Conservation (phyloP, 2,888 invertebrate genomes). For the Parthenolecanium corni region DNA sequence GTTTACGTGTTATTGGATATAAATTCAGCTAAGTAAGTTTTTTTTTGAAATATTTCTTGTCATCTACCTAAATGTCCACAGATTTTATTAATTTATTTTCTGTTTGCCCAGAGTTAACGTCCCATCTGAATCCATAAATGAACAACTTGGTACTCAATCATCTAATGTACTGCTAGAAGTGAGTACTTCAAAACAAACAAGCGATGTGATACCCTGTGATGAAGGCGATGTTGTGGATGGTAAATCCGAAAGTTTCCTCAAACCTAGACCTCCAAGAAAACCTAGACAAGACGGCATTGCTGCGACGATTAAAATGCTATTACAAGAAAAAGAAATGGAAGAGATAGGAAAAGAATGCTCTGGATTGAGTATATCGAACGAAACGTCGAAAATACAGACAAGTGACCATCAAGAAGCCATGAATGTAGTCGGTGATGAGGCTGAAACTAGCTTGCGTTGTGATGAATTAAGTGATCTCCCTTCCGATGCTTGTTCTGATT, state of each 20-base stretch:
- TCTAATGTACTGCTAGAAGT: too few relatives aligned
- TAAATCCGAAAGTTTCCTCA: too few relatives aligned
- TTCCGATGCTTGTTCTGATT: not conserved
- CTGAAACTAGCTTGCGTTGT: not conserved
- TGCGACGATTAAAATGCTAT: not conserved
- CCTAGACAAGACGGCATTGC: too few relatives aligned
- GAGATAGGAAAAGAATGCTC: not conserved
- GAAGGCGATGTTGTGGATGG: too few relatives aligned
- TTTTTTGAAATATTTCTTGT: not conserved
- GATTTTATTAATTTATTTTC: not conserved
- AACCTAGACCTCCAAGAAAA: too few relatives aligned
- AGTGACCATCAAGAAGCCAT: too few relatives aligned
- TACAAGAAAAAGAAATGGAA: not conserved
- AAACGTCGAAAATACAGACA: too few relatives aligned
- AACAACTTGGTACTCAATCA: not conserved
- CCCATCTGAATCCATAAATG: not conserved
- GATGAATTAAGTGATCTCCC: not conserved
- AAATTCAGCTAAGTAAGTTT: not conserved
- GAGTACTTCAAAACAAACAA: too few relatives aligned
- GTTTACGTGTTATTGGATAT: slow-evolving; percentile 7
- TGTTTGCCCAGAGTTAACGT: not conserved
- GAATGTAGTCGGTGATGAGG: not conserved
- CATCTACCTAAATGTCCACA: not conserved
- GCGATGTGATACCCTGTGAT: too few relatives aligned
- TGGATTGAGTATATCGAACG: too few relatives aligned